Base-by-base conservation (phyloP, 64 coral and sea anemone species). In the Stylophora pistillata region DNA sequence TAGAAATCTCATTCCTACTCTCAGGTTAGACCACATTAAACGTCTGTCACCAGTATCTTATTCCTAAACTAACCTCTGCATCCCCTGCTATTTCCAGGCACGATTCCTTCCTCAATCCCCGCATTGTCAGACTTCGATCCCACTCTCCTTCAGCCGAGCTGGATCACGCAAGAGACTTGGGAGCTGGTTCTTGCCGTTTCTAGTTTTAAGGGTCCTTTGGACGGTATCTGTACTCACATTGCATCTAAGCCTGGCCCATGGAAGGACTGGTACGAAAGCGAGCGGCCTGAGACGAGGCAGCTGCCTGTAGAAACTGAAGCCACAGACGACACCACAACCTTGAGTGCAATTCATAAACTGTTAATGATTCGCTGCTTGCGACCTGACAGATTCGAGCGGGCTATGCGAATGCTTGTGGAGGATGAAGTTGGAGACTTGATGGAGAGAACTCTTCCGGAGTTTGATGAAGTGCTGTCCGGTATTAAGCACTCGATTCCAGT, bases 41-140 rank as follows among this genome's bases (percentile, higher is more conserved):
- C 55, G 13, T 58, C 23, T 29, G 1, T 71, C 0, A 58, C 88
- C 18, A 56, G 23, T 3, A 21, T 62, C 9, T n/a, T 15, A 16
- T 12, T 9, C 3, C 9, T 69, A n/a, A 32, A 59, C 31, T 60
- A 92, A 27, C 13, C 18, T 13, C 31, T 32, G 31, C 12, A 30
- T 33, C 71, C 16, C 63, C 3, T 17, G 41, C 55, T 55, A n/a
- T 62, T 78, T 66, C 13, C 34, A 96, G 94, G 87, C 5, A 89
- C 72, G 10, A 71, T 71, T 87, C 41, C 79, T 61, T 89, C 87
- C 17, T 71, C 58, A 21, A 91, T 91, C 16, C 58, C 95, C 12
- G 55, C 90, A 61, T 85, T 99, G 29, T 91, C 97, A 81, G 97
- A 99, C 88, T 99, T 95, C 60, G 97, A 99, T 31, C 97, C 97